Evolutionary conservation across 2,797 vertebrate species (phyloP), one percentile per base, ranked within the genome.

Genomic region (Carduelis carduelis): DNA sequence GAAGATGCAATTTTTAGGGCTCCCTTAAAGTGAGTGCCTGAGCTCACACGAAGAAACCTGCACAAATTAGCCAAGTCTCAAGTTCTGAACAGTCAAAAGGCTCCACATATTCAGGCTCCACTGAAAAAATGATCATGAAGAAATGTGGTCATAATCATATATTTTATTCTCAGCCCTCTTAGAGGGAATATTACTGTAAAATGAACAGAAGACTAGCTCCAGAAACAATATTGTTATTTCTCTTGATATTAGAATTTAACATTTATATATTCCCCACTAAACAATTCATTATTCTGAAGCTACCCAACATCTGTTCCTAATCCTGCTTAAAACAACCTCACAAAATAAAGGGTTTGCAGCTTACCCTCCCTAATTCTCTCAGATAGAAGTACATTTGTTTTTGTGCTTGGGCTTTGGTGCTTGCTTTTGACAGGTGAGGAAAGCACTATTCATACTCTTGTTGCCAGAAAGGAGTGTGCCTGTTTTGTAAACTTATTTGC

Each of bases 231-330:
- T 7, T 80, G 68, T 23, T 8, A 66, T 75, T 93, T 87, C 61
- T 91, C 28, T 63, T 37, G 18, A 84, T 78, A 65, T 28, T 65
- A 72, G 22, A 87, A 86, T 57, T 83, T 74, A 83, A 34, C 83
- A 78, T 75, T 83, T 78, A 75, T 46, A 56, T 55, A 94, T 69
- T 78, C 39, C 34, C 37, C 2, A 2, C 74, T 89, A 86, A 95
- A 78, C 60, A 91, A 63, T 52, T 89, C 6, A 89, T 82, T 76
- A 83, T 34, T 49, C 55, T 21, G 22, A 88, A 95, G 74, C 34
- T 70, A 84, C 17, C 6, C 59, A 93, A 60, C 80, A 92, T 83
- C 80, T 93, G 78, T 27, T 95, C 60, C 68, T 85, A 94, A 93
- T 71, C 37, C 41, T 37, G 68, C 27, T 92, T 95, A 74, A 87